phyloP scores from a whole-genome alignment of 1,140 invertebrate species.

The Tetramorium parvispinum region DNA sequence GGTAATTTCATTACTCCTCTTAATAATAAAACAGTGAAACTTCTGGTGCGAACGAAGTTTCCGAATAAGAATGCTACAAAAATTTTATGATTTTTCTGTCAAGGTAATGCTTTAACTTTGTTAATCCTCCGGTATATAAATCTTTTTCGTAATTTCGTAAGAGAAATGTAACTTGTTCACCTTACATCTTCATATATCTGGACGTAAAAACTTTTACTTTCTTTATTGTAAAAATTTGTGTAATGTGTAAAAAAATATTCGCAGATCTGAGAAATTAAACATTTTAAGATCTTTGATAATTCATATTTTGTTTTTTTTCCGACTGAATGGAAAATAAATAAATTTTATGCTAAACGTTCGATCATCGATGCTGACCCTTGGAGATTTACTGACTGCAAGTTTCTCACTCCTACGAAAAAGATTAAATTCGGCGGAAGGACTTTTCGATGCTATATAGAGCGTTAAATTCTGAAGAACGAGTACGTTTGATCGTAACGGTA shows the following conservation, averaged over 20 bases:
- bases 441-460: constrained; percentile 15
- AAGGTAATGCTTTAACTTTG: constrained; percentile 35
- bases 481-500: constrained; percentile 17
- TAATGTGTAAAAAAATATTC: background rate
- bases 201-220: background rate
- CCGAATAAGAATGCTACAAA: constrained; percentile 30
- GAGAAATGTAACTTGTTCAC: background rate
- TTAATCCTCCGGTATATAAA: constrained; percentile 35
- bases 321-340: background rate
- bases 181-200: background rate
- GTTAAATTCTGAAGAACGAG: constrained; percentile 35
- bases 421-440: constrained; percentile 1
- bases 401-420: background rate
- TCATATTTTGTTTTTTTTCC: background rate
- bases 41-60: background rate
- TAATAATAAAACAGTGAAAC: constrained; percentile 20
- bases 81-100: constrained; percentile 44
- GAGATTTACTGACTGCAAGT: background rate
- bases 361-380: background rate
- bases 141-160: constrained; percentile 64
- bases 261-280: background rate
- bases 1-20: constrained; percentile 26
- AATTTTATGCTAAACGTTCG: background rate
- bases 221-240: background rate
- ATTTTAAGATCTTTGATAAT: background rate